Evolutionary conservation across 2,888 invertebrate species (phyloP), one percentile per base, ranked within the genome.

Genomic region (Thymelicus lineola): DNA sequence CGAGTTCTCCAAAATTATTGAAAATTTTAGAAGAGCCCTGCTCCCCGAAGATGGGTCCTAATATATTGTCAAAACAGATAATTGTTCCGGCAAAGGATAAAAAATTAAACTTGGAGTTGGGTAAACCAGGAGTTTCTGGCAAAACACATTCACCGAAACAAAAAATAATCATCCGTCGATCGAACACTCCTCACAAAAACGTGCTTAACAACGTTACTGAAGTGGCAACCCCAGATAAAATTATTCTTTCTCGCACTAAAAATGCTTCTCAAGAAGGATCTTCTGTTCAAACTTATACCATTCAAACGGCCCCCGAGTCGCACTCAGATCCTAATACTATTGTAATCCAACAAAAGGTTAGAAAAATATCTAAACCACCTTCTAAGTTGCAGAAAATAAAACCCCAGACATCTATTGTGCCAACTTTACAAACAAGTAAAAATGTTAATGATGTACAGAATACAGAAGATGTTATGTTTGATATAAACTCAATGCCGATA

Each of bases 401-500:
- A 76, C 82, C 88, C 0, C 82, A 86, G 20, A 82, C 85, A 66
- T 86, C 88, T 14, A 78, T 91, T n/a, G 79, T 87, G 10, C 73
- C 85, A n/a, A 79, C 84, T 10, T 72, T 83, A 12, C 82, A 77
- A 73, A 86, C 89, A 61, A 73, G 75, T 15, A 91, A 88, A 76
- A 72, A 70, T 35, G 57, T 71, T 6, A 72, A 69, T 20, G 76
- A 75, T 60, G 60, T 64, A 12, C 65, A 73, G 6, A 74, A 71
- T 12, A 70, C 82, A 14, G 94, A 95, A 73, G 94, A 94, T 66
- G 82, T 90, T 70, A 86, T 95, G 74, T 95, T 96, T 75, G 97
- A 97, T 82, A 97, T 97, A 46, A 96, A 96, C 83, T 96, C 96
- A 1, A 96, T 97, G 96, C 97, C 97, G 1, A 96, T 97, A 73